Evolutionary conservation across 1,140 invertebrate genomes (phyloP).

Genomic region (Scaptomyza graminum): DNA sequence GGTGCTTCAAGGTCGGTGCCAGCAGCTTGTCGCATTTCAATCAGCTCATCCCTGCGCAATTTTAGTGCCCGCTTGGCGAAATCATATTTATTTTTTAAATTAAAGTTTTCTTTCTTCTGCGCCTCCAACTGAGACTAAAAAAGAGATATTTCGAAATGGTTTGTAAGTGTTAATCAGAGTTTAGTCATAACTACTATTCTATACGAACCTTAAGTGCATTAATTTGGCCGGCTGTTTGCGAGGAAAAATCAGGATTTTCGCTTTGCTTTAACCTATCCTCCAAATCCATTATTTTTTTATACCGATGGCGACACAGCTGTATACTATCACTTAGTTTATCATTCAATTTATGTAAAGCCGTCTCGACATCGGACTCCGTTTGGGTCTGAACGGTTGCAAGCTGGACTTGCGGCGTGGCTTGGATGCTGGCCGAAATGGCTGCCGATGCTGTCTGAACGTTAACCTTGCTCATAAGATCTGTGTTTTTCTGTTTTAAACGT

Average conservation of each 20-base stretch:
- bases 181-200: not conserved
- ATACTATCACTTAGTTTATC: constrained; percentile 48
- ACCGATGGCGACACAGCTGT: constrained; percentile 52
- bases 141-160: not conserved
- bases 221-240: constrained; percentile 52
- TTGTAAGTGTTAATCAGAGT: too few species aligned
- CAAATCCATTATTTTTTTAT: constrained; percentile 47
- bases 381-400: constrained; percentile 36
- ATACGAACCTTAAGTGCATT: constrained; percentile 49
- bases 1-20: constrained; percentile 12
- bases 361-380: constrained; percentile 56
- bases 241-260: constrained; percentile 55
- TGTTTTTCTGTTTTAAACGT: constrained; percentile 53
- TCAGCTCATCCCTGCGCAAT: constrained; percentile 57
- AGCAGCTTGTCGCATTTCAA: constrained; percentile 26
- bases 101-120: constrained; percentile 43
- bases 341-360: constrained; percentile 23
- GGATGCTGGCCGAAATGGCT: not conserved
- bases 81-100: constrained; percentile 56
- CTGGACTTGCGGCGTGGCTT: not conserved
- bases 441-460: constrained; percentile 21
- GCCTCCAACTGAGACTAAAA: constrained; percentile 49
- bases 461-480: constrained; percentile 47
- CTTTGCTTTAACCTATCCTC: constrained; percentile 46
- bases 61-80: constrained; percentile 46